Percentiles rank a stretch among this genome's conserved stretches.
These are phyloP conservation scores for Triplophysa dalaica DNA, from an alignment of 2,113 vertebrate species.

Conservation along the genomic window DNA sequence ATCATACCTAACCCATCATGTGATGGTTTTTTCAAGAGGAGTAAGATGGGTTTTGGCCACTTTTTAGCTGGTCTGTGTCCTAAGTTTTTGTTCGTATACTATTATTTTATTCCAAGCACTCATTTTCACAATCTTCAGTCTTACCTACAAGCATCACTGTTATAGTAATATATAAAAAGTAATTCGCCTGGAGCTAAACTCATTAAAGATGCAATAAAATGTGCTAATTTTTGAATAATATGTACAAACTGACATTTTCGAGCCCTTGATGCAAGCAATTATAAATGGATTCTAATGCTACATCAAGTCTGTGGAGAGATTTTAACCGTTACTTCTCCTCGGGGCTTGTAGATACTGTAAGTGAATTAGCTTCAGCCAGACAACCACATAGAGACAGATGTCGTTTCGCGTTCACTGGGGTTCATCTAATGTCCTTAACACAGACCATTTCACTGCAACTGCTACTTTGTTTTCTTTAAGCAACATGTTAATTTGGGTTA, in stretches of 20 bases:
- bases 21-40: too few relatives aligned
- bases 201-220: conserved; percentile 39
- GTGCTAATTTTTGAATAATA: conserved; percentile 23
- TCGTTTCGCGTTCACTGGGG: conserved; percentile 31
- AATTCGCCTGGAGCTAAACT: background rate
- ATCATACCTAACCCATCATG: too few relatives aligned
- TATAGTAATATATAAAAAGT: conserved; percentile 37
- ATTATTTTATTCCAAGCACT: background rate
- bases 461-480: conserved; percentile 8
- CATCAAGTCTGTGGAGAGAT: conserved; percentile 10
- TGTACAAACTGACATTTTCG: conserved; percentile 26
- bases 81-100: background rate
- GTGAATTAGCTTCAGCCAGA: conserved; percentile 6
- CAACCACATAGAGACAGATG: conserved; percentile 37
- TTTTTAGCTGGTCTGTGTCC: background rate
- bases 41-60: too few relatives aligned
- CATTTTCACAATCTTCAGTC: background rate
- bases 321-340: conserved; percentile 12
- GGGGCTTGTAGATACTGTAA: background rate
- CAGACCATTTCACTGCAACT: conserved; percentile 9
- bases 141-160: background rate
- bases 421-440: conserved; percentile 5
- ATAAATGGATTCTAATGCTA: conserved; percentile 21
- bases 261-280: conserved; percentile 14
- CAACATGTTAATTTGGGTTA: conserved; percentile 27